Conservation (phyloP, 2,797 vertebrate genomes). For the Aphelocoma californica region DNA sequence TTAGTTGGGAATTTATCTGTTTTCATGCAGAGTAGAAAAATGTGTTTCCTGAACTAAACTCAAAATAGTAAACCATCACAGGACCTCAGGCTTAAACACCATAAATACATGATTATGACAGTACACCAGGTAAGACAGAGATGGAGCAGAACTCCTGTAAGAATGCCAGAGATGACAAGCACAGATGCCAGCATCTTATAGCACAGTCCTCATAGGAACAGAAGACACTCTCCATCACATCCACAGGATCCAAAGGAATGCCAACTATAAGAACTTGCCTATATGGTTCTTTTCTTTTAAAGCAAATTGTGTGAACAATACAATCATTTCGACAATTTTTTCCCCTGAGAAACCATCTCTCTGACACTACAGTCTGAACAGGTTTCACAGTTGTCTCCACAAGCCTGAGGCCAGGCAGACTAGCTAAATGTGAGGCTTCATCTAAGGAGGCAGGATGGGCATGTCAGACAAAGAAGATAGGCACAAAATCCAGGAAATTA, state of each 20-base stretch:
- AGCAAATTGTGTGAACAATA: neutral
- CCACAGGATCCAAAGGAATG: neutral
- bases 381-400: neutral
- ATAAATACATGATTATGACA: neutral
- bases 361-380: neutral
- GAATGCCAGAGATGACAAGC: neutral
- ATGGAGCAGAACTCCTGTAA: neutral
- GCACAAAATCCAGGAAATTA: neutral
- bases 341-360: neutral
- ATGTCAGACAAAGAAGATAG: neutral
- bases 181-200: neutral
- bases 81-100: neutral
- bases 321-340: neutral
- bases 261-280: neutral
- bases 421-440: neutral
- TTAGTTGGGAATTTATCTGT: neutral
- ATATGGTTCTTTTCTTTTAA: neutral
- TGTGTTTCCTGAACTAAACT: neutral
- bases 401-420: neutral
- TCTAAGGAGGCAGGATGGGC: neutral
- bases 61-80: neutral
- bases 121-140: neutral
- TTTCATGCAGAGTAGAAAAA: neutral
- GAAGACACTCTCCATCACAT: neutral
- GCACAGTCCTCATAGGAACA: neutral